Percentiles rank a stretch among this genome's conserved stretches.
Conservation (phyloP, 1,140 invertebrate species). For the Zaprionus davidi region DNA sequence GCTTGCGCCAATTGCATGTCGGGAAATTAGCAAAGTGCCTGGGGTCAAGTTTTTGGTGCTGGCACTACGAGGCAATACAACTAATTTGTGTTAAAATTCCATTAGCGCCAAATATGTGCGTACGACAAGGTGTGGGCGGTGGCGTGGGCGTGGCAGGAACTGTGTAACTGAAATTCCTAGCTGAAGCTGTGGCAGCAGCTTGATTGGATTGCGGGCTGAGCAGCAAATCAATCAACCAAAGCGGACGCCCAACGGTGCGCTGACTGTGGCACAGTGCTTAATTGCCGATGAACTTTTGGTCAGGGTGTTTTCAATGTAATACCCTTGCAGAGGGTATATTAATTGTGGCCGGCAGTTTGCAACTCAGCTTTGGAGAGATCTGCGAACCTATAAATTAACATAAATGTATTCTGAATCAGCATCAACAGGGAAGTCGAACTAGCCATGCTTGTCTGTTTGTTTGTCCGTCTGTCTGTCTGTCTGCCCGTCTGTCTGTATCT, state of each 20-base stretch:
- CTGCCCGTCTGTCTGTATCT: no score
- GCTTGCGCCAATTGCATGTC: neutral
- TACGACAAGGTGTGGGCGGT: neutral
- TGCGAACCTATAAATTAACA: no score
- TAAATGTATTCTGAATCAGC: no score
- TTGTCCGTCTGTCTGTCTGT: no score
- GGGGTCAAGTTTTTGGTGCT: conserved; percentile 37
- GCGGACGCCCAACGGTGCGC: neutral
- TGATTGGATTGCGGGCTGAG: neutral
- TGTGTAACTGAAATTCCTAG: conserved; percentile 1
- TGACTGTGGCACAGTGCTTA: neutral
- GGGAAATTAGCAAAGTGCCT: conserved; percentile 25
- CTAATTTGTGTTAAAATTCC: conserved; percentile 78
- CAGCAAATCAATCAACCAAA: conserved; percentile 4
- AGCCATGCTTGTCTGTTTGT: no score
- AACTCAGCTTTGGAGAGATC: no score
- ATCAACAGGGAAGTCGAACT: no score
- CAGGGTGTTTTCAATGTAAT: no score
- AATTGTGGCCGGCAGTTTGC: neutral
- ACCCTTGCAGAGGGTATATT: no score
- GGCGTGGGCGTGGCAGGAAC: neutral
- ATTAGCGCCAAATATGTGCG: conserved; percentile 53
- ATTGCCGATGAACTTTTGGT: neutral
- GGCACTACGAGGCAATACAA: conserved; percentile 65
- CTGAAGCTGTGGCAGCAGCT: neutral